Evolutionary conservation across 2,797 vertebrate genomes (phyloP).

Genomic region (Scolopax rusticola): DNA sequence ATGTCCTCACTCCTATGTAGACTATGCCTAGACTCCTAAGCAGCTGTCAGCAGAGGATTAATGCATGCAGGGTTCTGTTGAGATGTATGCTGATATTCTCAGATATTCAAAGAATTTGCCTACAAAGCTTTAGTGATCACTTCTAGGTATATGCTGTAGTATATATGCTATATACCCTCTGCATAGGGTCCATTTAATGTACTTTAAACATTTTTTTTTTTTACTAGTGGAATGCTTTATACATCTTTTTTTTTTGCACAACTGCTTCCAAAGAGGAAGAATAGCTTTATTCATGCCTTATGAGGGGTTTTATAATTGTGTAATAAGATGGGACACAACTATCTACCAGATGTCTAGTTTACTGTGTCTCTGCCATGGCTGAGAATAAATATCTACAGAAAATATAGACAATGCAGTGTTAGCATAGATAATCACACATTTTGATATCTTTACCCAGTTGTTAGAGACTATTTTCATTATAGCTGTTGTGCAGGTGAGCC

Average conservation of each 20-base stretch:
- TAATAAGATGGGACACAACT: not conserved
- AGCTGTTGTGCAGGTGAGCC: not conserved
- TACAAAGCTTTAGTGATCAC: not conserved
- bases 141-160: not conserved
- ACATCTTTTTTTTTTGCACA: not conserved
- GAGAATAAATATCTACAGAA: not conserved
- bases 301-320: not conserved
- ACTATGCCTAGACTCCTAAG: not conserved
- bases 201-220: not conserved
- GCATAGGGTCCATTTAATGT: not conserved
- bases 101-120: slow-evolving; percentile 6
- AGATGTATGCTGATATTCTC: not conserved
- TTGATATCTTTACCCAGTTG: not conserved
- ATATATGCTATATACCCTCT: not conserved
- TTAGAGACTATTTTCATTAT: not conserved
- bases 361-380: not conserved
- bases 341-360: not conserved
- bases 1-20: not conserved
- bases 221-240: not conserved
- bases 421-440: too few relatives aligned
- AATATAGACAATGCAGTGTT: not conserved
- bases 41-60: slow-evolving; percentile 7
- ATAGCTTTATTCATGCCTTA: not conserved
- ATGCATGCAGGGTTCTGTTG: not conserved
- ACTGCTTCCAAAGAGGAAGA: not conserved